Conservation (phyloP, 2,797 vertebrate genomes). For the Pseudochirops corinnae region DNA sequence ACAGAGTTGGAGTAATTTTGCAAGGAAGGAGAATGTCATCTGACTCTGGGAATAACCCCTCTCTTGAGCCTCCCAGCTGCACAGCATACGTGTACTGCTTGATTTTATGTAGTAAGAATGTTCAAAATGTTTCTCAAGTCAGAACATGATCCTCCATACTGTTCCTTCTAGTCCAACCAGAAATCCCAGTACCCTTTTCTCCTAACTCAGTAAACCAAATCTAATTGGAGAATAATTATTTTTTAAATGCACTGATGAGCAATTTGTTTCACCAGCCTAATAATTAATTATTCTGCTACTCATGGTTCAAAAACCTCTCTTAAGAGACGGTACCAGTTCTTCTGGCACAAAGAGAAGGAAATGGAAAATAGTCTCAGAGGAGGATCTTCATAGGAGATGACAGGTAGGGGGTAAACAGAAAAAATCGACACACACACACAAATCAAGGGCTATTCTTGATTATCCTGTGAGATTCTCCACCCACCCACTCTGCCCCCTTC, state of each 20-base stretch:
- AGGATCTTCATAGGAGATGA: constrained; percentile 48
- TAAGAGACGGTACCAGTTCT: constrained; percentile 68
- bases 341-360: constrained; percentile 58
- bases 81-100: constrained; percentile 32
- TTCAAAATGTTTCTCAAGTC: constrained; percentile 70
- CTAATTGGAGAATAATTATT: constrained; percentile 80
- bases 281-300: constrained; percentile 80
- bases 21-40: constrained; percentile 54
- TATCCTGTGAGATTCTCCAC: constrained; percentile 34
- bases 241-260: constrained; percentile 77
- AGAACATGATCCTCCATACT: constrained; percentile 64
- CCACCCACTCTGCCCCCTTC: constrained; percentile 24
- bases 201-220: constrained; percentile 79
- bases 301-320: constrained; percentile 69
- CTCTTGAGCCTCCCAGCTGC: constrained; percentile 59
- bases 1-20: constrained; percentile 20
- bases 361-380: constrained; percentile 56
- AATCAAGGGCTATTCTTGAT: constrained; percentile 30
- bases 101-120: constrained; percentile 72
- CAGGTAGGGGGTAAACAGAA: constrained; percentile 37
- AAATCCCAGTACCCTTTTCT: constrained; percentile 76
- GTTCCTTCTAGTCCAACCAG: constrained; percentile 71
- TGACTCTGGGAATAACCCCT: constrained; percentile 52
- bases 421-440: neutral
- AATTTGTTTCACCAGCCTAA: constrained; percentile 80